Evolutionary conservation across 1,140 invertebrate species (phyloP), one percentile per base, ranked within the genome.

Genomic region (Drosophila neocordata): DNA sequence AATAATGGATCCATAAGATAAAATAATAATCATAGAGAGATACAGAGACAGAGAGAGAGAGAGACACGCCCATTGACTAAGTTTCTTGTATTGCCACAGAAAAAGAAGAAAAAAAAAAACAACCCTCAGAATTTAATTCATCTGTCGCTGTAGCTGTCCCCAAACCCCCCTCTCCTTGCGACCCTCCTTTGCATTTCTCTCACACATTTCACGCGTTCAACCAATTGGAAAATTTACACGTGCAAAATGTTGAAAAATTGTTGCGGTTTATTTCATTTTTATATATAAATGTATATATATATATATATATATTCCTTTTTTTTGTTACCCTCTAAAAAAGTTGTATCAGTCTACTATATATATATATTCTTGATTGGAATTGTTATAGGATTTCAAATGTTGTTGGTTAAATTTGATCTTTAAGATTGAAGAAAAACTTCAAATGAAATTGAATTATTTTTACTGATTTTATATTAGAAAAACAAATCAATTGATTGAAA

Each of bases 151-250:
- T 9, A 12, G 20, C 4, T 27, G 35, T 11, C 1, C 20, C 20
- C n/a, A n/a, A n/a, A n/a, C n/a, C 1, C 15, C n/a, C 37, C 35
- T 15, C n/a, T 1, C 24, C 0, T 13, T 13, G 22, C 31, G 37
- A 11, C 15, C 12, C 24, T 22, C 35, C 35, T 48, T 65, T 69
- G 15, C 48, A 31, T 73, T 58, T 65, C 22, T 53, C 58, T 20
- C 57, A 56, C 71, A 69, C 73, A 81, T 87, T 82, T 84, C 63
- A 69, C 60, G 72, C 78, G 87, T 58, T 82, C 85, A 89, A 82
- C 85, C 87, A 89, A 89, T 89, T 89, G 87, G 87, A 89, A 89
- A 89, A 89, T 89, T 89, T 89, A 89, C 87, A 89, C 87, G 87
- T 89, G 87, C 81, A 85, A 89, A 89, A 90, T 89, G 85, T 89